Evolutionary conservation across 1,140 invertebrate genomes (phyloP).

Genomic region (Tenebrio molitor): DNA sequence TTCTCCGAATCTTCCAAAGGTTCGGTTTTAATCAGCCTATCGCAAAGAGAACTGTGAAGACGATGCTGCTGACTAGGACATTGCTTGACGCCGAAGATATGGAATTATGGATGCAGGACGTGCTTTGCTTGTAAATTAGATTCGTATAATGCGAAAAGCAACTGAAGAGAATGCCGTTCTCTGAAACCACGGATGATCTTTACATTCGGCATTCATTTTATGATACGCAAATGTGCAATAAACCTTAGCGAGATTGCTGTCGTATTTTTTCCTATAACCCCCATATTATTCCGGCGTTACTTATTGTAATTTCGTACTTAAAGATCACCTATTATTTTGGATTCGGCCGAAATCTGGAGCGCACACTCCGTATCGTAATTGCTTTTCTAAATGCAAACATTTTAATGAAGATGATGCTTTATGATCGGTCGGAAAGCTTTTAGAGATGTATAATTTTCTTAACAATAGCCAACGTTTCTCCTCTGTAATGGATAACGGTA

Average conservation of each 20-base stretch:
- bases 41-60: conserved; percentile 15
- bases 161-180: conserved; percentile 35
- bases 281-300: no score
- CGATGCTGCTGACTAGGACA: conserved; percentile 43
- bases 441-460: conserved; percentile 38
- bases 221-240: conserved; percentile 40
- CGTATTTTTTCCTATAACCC: conserved; percentile 21
- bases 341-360: no score
- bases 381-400: conserved; percentile 24
- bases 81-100: conserved; percentile 47
- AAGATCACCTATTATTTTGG: no score
- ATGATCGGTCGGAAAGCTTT: conserved; percentile 21
- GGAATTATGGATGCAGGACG: conserved; percentile 42
- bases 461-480: conserved; percentile 45
- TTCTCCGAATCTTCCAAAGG: conserved; percentile 23
- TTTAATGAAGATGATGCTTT: conserved; percentile 26
- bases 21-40: conserved; percentile 44
- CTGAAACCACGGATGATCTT: conserved; percentile 33
- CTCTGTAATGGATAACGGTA: conserved; percentile 47
- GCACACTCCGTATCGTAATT: no score
- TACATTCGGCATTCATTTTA: conserved; percentile 40
- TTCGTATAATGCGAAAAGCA: conserved; percentile 37
- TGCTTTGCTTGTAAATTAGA: conserved; percentile 42
- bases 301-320: no score
- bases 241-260: conserved; percentile 28